Evolutionary conservation across 2,888 invertebrate species (phyloP), one percentile per base, ranked within the genome.

Genomic region (Tribolium freemani): DNA sequence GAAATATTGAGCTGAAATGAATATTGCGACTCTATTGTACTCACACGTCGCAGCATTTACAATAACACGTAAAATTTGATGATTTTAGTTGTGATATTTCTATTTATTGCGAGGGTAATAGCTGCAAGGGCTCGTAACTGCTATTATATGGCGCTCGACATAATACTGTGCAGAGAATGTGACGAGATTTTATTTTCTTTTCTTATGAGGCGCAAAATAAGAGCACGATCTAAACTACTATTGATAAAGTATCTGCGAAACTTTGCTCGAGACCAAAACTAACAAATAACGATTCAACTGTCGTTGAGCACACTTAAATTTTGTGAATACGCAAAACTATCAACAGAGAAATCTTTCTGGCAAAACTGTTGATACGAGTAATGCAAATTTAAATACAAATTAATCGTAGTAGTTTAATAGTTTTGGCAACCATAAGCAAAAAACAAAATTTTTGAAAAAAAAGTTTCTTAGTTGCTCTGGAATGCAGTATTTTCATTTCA

Each of bases 31-130:
- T 8, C 11, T 31, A 8, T 56, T 11, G 5, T 11, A 3, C 5
- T 53, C 26, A 54, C 54, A 54, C 54, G 54, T 54, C 10, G 54
- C 54, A n/a, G 54, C 54, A 54, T 26, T 54, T 30, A 54, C 30
- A 30, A 30, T 54, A 54, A 54, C 54, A 20, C 54, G 21, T 26
- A 54, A 54, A 54, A 54, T 30, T 54, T 54, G 54, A 54, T 26
- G 54, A 54, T 30, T 54, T 54, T 51, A 51, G 21, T 54, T 54
- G 54, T 26, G 30, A 26, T 54, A 54, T 54, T 54, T 26, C 54
- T 54, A 26, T 54, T 54, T 54, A 54, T 54, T 54, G 54, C 30
- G 20, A 10, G 6, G 21, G 31, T 54, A 30, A 54, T 54, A 26
- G 21, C 13, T n/a, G 54, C 4, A 54, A 54, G 26, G 13, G 26